Evolutionary conservation across 1,140 invertebrate genomes (phyloP).

Genomic region (Wasmannia auropunctata): DNA sequence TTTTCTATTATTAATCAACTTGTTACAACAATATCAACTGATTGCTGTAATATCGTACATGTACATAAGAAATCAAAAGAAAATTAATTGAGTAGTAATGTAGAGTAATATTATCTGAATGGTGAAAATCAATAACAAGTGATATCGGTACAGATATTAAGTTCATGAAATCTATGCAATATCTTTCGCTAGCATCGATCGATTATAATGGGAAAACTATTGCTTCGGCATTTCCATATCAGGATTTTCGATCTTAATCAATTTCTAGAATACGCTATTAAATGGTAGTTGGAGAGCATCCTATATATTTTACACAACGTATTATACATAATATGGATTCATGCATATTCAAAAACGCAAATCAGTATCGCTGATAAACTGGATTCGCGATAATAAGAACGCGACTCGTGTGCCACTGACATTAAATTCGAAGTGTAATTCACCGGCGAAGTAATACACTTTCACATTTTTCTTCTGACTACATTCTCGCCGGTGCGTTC

Average conservation of each 20-base stretch:
- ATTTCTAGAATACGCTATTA: not conserved
- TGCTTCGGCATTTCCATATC: not conserved
- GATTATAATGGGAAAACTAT: slow-evolving; percentile 10
- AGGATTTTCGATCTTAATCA: slow-evolving; percentile 8
- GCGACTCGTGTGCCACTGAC: not conserved
- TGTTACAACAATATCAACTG: not conserved
- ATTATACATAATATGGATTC: not conserved
- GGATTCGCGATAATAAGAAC: not conserved
- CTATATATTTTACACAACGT: not conserved
- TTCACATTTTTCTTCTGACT: not conserved
- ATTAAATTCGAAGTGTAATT: slow-evolving; percentile 1
- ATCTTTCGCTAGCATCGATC: slow-evolving; percentile 1
- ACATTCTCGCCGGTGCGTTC: not conserved
- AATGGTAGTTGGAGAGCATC: not conserved
- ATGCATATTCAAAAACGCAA: not conserved
- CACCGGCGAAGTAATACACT: not conserved
- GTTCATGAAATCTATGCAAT: not conserved
- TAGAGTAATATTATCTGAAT: not conserved
- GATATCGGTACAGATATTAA: not conserved
- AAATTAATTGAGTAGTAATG: not conserved
- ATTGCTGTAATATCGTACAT: not conserved
- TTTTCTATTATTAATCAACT: not conserved
- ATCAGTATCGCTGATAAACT: not conserved
- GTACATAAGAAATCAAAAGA: not conserved
- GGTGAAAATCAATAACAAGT: not conserved